phyloP scores from a whole-genome alignment of 2,888 invertebrate species.

The Drosophila mulleri region DNA sequence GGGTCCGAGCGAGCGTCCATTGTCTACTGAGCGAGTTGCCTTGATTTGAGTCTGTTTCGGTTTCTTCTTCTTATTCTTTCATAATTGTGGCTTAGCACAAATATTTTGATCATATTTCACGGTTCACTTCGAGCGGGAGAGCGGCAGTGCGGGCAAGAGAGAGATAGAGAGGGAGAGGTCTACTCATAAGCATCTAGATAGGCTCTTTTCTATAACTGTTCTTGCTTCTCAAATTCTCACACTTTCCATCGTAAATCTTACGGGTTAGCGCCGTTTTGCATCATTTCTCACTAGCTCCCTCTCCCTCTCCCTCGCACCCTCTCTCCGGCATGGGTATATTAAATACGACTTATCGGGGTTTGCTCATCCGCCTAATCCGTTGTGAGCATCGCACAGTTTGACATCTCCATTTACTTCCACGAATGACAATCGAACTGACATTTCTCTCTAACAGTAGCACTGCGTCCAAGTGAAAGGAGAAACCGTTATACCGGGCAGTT shows the following conservation, averaged over 20 bases:
- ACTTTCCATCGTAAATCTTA: slow-evolving; percentile 80
- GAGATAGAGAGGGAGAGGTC: slow-evolving; percentile 20
- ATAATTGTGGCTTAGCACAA: slow-evolving; percentile 70
- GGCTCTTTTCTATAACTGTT: slow-evolving; percentile 66
- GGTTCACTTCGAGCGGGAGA: slow-evolving; percentile 46
- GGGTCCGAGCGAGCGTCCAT: slow-evolving; percentile 45
- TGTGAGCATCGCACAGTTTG: slow-evolving; percentile 60
- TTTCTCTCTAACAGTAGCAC: slow-evolving; percentile 45
- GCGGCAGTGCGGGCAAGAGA: slow-evolving; percentile 2
- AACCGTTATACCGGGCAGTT: slow-evolving; percentile 40
- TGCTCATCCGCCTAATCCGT: slow-evolving; percentile 62
- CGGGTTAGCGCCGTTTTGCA: slow-evolving; percentile 70
- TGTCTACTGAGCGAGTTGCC: slow-evolving; percentile 36
- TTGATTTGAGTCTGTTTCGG: slow-evolving; percentile 20
- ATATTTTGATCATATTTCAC: slow-evolving; percentile 81
- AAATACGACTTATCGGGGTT: slow-evolving; percentile 67
- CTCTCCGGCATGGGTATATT: slow-evolving; percentile 47
- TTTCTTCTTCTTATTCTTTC: slow-evolving; percentile 33
- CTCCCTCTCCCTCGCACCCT: slow-evolving; percentile 22
- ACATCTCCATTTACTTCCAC: slow-evolving; percentile 74
- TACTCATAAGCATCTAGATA: slow-evolving; percentile 26
- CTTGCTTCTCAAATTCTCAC: slow-evolving; percentile 74
- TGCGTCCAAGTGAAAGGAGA: slow-evolving; percentile 2
- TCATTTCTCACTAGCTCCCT: slow-evolving; percentile 49
- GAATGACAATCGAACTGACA: slow-evolving; percentile 53